Evolutionary conservation across 1,140 invertebrate genomes (phyloP).

Genomic region (Frieseomelitta varia): DNA sequence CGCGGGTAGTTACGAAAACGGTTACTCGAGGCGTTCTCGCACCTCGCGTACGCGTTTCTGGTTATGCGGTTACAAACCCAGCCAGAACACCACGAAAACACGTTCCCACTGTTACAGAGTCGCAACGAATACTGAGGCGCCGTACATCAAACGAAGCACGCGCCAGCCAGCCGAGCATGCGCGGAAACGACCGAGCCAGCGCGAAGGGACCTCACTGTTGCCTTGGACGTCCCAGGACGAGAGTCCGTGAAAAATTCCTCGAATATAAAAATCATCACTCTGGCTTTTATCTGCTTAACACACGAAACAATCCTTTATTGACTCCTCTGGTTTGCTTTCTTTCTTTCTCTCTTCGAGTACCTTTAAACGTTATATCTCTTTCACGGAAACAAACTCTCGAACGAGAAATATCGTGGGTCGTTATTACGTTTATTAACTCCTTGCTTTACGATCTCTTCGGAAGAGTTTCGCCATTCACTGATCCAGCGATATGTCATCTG

Average conservation of each 20-base stretch:
- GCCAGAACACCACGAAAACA: neutral
- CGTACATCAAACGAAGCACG: conserved; percentile 22
- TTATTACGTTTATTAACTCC: neutral
- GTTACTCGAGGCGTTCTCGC: conserved; percentile 32
- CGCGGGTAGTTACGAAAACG: conserved; percentile 11
- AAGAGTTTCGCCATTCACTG: neutral
- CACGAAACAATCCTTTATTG: neutral
- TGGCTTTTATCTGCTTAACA: neutral
- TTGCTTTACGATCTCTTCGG: neutral
- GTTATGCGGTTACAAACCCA: conserved; percentile 28
- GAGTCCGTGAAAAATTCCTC: neutral
- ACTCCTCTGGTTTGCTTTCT: neutral
- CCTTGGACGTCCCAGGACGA: conserved; percentile 23
- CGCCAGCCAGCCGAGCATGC: conserved; percentile 26
- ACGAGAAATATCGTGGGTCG: neutral
- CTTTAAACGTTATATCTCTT: neutral
- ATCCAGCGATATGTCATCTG: neutral
- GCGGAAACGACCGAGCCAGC: conserved; percentile 31
- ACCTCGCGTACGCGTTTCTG: conserved; percentile 36
- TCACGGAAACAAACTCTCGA: neutral
- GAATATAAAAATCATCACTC: neutral
- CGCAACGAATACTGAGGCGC: conserved; percentile 51
- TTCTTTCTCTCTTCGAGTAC: too few species aligned
- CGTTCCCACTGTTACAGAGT: conserved; percentile 32
- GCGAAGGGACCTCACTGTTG: conserved; percentile 25